These are phyloP conservation scores for Saccopteryx leptura DNA, from an alignment of 2,113 vertebrate genomes.

Conservation along the genomic window DNA sequence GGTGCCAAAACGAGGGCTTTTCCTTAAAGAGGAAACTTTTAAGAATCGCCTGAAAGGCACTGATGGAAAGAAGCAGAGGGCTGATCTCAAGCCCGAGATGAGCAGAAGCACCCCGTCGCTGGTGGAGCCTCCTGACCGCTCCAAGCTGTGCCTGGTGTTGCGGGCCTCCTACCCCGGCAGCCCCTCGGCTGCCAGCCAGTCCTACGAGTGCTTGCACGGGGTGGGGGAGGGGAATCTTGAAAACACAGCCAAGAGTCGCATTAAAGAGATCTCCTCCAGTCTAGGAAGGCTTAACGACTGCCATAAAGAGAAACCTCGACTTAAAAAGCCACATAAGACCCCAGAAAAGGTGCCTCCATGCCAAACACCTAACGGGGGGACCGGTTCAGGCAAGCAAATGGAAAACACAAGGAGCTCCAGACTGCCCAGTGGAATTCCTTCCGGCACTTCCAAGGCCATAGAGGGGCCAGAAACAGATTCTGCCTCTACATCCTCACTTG, in stretches of 20 bases:
- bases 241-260: constrained; percentile 80
- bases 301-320: constrained; percentile 87
- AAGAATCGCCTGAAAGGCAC: constrained; percentile 81
- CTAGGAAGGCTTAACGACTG: constrained; percentile 79
- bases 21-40: constrained; percentile 88
- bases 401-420: constrained; percentile 58
- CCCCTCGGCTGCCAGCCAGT: constrained; percentile 90
- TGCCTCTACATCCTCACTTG: constrained; percentile 76
- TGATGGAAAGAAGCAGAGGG: constrained; percentile 80
- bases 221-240: constrained; percentile 86
- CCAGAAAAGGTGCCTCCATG: neutral
- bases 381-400: constrained; percentile 20
- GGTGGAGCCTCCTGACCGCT: constrained; percentile 92
- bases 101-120: constrained; percentile 94
- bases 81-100: constrained; percentile 91
- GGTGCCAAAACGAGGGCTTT: constrained; percentile 93
- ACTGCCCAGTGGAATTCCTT: constrained; percentile 76
- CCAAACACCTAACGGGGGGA: constrained; percentile 22
- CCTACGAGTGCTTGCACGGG: constrained; percentile 92
- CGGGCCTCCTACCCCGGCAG: constrained; percentile 89
- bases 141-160: constrained; percentile 94
- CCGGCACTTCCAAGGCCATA: constrained; percentile 57
- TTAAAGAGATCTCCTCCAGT: constrained; percentile 85
- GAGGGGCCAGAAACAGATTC: constrained; percentile 84
- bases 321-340: constrained; percentile 80